phyloP scores from a whole-genome alignment of 2,113 vertebrate species.

The Platycercus adscitus region DNA sequence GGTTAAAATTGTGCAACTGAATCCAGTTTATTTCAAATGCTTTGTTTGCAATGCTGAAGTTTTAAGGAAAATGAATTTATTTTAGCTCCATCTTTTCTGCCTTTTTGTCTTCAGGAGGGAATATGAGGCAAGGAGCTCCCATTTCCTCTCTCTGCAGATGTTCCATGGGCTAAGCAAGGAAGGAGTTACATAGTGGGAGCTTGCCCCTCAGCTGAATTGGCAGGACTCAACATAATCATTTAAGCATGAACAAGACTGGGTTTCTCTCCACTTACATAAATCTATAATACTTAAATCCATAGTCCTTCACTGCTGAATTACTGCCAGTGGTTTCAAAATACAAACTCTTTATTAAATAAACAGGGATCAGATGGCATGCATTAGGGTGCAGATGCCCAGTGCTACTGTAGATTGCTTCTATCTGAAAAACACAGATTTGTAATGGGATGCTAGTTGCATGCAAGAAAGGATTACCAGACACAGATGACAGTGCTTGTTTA shows the following conservation, averaged over 20 bases:
- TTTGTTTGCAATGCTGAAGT: background rate
- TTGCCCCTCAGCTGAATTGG: background rate
- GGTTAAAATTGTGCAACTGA: background rate
- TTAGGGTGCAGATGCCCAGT: slow-evolving; percentile 13
- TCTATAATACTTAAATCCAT: slow-evolving; percentile 27
- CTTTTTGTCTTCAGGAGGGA: background rate
- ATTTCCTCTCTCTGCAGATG: background rate
- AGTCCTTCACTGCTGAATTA: background rate
- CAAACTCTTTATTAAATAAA: slow-evolving; percentile 42
- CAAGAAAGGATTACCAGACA: slow-evolving; percentile 15
- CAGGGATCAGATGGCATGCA: background rate
- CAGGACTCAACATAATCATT: background rate
- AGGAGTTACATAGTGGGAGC: background rate
- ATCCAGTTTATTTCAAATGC: background rate
- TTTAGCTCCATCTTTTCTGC: background rate
- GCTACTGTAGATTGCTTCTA: background rate
- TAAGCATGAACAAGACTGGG: background rate
- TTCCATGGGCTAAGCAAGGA: background rate
- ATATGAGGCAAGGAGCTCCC: background rate
- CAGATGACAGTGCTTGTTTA: slow-evolving; percentile 3
- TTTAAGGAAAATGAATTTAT: background rate
- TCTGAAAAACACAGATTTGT: background rate
- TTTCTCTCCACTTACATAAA: background rate
- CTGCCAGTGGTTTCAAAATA: slow-evolving; percentile 1
- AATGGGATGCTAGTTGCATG: background rate